Conservation (phyloP, 2,888 invertebrate species). For the Leptopilina drosophilae region DNA sequence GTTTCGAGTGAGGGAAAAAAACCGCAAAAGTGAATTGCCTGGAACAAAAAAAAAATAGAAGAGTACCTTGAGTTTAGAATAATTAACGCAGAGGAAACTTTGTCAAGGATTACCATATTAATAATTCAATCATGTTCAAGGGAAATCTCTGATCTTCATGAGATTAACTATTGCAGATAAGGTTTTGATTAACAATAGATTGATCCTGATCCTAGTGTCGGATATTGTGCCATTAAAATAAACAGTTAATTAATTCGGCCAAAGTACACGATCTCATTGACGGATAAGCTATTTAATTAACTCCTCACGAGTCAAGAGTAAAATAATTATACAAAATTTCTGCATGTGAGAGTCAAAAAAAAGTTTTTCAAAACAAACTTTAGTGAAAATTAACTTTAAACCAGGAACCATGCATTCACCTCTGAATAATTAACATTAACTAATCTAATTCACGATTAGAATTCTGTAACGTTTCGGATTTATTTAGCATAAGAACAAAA, state of each 20-base stretch:
- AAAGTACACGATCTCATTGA: not conserved
- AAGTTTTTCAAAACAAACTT: not conserved
- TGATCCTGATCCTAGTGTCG: not conserved
- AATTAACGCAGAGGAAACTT: no score
- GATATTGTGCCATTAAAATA: not conserved
- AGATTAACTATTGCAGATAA: not conserved
- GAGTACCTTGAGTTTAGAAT: no score
- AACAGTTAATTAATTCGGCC: not conserved
- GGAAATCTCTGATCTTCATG: not conserved
- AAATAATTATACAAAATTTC: not conserved
- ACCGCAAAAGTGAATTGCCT: no score
- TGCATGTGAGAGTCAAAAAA: not conserved
- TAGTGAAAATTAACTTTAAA: not conserved
- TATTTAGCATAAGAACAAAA: not conserved
- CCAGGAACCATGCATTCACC: not conserved
- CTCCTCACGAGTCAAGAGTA: not conserved
- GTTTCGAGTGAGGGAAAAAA: no score
- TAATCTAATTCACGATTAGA: not conserved
- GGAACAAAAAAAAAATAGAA: no score
- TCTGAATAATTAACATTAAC: no score
- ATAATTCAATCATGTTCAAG: not conserved
- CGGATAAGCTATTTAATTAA: slow-evolving; percentile 9
- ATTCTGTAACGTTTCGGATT: not conserved
- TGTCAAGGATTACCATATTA: no score
- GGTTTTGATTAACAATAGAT: not conserved